Percentiles rank a stretch among this genome's conserved stretches.
phyloP scores from a whole-genome alignment of 2,888 invertebrate genomes.

The Proisotoma minuta region DNA sequence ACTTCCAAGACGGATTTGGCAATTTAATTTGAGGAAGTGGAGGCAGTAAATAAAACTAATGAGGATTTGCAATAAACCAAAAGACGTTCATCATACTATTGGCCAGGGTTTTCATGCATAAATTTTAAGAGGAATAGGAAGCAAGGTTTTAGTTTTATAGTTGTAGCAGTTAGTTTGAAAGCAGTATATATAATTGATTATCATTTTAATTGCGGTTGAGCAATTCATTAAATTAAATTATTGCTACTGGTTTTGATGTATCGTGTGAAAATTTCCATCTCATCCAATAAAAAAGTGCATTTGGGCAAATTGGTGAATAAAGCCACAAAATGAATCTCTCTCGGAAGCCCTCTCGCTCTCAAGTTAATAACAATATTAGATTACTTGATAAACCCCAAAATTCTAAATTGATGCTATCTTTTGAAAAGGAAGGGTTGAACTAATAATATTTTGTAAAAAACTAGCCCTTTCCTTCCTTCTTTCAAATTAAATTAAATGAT shows the following conservation, averaged over 20 bases:
- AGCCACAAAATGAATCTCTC: not conserved
- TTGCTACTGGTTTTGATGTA: no score
- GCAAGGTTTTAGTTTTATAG: not conserved
- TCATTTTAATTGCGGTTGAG: no score
- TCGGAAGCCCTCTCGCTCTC: not conserved
- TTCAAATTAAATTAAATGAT: not conserved
- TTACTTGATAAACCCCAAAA: not conserved
- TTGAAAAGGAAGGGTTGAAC: not conserved
- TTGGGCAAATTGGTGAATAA: not conserved
- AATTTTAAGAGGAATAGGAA: no score
- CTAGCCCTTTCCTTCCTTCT: not conserved
- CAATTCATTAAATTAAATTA: no score
- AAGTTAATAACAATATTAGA: not conserved
- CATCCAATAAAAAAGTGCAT: not conserved
- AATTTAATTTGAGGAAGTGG: constrained; percentile 1
- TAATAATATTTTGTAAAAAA: not conserved
- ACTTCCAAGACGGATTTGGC: not conserved
- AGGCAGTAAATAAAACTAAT: not conserved
- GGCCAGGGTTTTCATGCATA: no score
- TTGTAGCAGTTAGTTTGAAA: not conserved
- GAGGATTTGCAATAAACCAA: not conserved
- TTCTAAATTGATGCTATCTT: not conserved
- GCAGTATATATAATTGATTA: no score
- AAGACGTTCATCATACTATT: no score
- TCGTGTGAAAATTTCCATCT: not conserved